Evolutionary conservation across 1,140 invertebrate genomes (phyloP).

Genomic region (Drosophila orosa): DNA sequence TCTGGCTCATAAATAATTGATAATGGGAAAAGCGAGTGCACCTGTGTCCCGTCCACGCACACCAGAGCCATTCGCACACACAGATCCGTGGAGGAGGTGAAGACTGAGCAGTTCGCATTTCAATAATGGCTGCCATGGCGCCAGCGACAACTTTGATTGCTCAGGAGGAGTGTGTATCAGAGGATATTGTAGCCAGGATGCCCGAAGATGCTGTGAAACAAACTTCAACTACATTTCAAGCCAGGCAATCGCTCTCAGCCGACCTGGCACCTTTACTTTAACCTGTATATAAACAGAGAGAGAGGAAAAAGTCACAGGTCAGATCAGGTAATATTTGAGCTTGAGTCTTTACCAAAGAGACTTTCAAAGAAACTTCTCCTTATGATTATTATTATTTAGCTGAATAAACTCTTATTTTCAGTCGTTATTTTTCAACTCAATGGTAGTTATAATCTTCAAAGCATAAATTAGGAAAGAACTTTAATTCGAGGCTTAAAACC

Average conservation of each 20-base stretch:
- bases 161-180: not conserved
- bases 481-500: not conserved
- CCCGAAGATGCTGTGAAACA: constrained; percentile 35
- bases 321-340: not conserved
- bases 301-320: not conserved
- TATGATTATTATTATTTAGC: too few relatives aligned
- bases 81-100: not conserved
- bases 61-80: constrained; percentile 6
- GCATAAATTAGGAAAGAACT: not conserved
- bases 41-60: constrained; percentile 36
- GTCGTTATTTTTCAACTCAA: not conserved
- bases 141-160: constrained; percentile 50
- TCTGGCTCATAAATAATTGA: constrained; percentile 75
- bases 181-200: constrained; percentile 13
- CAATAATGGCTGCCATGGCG: constrained; percentile 49
- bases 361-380: too few relatives aligned
- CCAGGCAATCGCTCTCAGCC: constrained; percentile 5
- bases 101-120: constrained; percentile 18
- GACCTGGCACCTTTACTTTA: not conserved
- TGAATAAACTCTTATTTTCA: not conserved
- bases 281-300: not conserved
- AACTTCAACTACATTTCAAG: constrained; percentile 29
- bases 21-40: constrained; percentile 57
- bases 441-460: not conserved
- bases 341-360: too few relatives aligned